Base-by-base conservation (phyloP, 2,113 vertebrate genomes). In the Gallinago media region DNA sequence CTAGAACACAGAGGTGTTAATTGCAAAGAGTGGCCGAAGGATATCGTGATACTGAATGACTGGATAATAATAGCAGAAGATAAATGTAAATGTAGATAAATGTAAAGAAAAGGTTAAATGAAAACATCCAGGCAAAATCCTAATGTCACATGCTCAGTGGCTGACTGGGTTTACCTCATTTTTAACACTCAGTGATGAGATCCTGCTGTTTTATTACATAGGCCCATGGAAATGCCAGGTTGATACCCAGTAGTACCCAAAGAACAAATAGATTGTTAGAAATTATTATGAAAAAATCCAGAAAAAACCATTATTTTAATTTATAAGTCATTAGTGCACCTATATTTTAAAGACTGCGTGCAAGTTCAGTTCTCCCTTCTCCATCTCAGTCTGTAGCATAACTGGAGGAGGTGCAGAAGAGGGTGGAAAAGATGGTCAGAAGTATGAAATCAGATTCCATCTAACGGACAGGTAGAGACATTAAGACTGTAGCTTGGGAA, bases 71-170 rank as follows among this genome's bases (percentile, higher is more conserved):
- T 4, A 61, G 21, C 27, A 31, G 42, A 70, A 85, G 8, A 65
- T 44, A 44, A 44, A 55, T 32, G 38, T 65, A 2, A 2, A 44
- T 44, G 17, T 26, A 52, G 50, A 50, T 38, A 52, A 70, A 66
- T 34, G 1, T 26, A 82, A 55, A 72, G 27, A 79, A 78, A 81
- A 62, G 23, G n/a, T 63, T 2, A 70, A 42, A 85, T 65, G 3
- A 63, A 88, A 50, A 50, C 4, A 4, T 32, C 19, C 4, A 11
- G 15, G 32, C 26, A 70, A 74, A 94, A 88, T 82, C 14, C 29
- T 44, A 29, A n/a, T 2, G 23, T 79, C 22, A 8, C 0, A 1
- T 79, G 10, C 15, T 65, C 17, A 68, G 42, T 1, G 1, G 6
- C 44, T 77, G 54, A 17, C 49, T 76, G 54, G 6, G 7, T 80